Percentiles rank a stretch among this genome's conserved stretches.
phyloP scores from a whole-genome alignment of 2,113 vertebrate genomes.

The Camarhynchus parvulus region DNA sequence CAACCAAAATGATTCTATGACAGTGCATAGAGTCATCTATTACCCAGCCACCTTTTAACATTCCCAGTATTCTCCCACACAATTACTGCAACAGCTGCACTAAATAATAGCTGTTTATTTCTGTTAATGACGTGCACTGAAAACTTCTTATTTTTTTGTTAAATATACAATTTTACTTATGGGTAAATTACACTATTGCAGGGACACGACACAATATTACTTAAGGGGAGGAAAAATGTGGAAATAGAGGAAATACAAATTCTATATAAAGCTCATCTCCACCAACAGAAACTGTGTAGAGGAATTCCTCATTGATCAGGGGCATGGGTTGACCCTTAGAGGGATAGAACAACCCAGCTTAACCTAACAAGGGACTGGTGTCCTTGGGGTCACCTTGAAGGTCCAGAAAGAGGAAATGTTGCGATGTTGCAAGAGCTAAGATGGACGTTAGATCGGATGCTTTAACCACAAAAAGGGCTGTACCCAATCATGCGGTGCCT shows the following conservation, averaged over 20 bases:
- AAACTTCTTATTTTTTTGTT: neutral
- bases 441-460: too few relatives aligned
- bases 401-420: too few relatives aligned
- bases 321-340: too few relatives aligned
- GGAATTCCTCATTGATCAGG: too few relatives aligned
- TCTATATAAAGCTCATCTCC: neutral
- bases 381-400: too few relatives aligned
- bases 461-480: too few relatives aligned
- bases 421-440: too few relatives aligned
- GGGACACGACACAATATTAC: neutral
- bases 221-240: neutral
- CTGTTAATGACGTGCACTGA: neutral
- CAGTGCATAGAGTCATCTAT: neutral
- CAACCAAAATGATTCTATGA: neutral
- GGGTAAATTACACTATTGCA: neutral
- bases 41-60: neutral
- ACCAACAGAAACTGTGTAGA: neutral
- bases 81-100: neutral
- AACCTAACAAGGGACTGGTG: too few relatives aligned
- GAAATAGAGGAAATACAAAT: neutral
- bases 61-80: neutral
- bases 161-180: neutral
- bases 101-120: neutral
- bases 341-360: too few relatives aligned
- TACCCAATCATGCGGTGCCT: too few relatives aligned